These are phyloP conservation scores for Nematostella vectensis DNA, from an alignment of 92 coral and sea anemone species.

Conservation along the genomic window DNA sequence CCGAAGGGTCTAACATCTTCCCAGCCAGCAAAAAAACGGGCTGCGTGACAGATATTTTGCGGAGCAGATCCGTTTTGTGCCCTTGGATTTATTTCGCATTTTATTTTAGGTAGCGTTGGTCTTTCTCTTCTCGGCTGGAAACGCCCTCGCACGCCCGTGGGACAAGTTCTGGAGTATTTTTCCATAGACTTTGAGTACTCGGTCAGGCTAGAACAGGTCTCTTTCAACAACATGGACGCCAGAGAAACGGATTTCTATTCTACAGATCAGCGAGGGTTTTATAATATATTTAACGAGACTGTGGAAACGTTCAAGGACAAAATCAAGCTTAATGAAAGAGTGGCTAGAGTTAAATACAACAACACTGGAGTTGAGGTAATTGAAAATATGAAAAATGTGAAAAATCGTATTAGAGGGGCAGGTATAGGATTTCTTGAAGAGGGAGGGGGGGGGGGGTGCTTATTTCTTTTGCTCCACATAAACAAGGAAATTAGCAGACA, in stretches of 20 bases:
- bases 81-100: no score
- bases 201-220: constrained; percentile 17
- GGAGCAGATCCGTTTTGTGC: no score
- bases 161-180: constrained; percentile 35
- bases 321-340: constrained; percentile 33
- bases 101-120: constrained; percentile 4
- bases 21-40: no score
- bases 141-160: constrained; percentile 13
- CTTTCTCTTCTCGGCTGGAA: constrained; percentile 39
- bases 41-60: no score
- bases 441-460: not conserved
- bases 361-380: constrained; percentile 30
- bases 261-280: constrained; percentile 43
- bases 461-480: no score
- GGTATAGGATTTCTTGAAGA: not conserved
- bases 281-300: constrained; percentile 20
- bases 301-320: constrained; percentile 25
- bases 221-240: constrained; percentile 14
- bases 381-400: no score
- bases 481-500: no score
- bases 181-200: constrained; percentile 45
- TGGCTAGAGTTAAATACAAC: constrained; percentile 29
- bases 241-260: constrained; percentile 37
- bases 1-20: no score
- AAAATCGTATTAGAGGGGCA: not conserved